Evolutionary conservation across 2,797 vertebrate genomes (phyloP).

Genomic region (Anguilla anguilla): DNA sequence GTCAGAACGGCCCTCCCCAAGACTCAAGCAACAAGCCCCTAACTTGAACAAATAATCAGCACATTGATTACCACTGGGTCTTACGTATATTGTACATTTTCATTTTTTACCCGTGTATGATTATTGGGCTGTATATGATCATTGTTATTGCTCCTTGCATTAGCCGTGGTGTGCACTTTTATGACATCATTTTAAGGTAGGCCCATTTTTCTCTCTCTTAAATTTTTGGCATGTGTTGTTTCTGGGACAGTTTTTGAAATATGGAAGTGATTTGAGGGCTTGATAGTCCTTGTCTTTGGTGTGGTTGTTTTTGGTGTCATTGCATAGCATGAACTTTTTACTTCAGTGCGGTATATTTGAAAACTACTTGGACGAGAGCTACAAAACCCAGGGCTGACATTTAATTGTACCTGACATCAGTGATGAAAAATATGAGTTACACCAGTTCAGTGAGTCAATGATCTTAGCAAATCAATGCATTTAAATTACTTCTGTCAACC

Average conservation of each 20-base stretch:
- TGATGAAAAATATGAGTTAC: neutral
- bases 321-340: neutral
- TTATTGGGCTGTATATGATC: neutral
- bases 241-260: neutral
- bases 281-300: neutral
- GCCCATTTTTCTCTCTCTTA: slow-evolving; percentile 9
- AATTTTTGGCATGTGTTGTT: neutral
- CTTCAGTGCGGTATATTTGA: neutral
- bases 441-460: neutral
- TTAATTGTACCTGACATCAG: neutral
- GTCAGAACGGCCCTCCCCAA: slow-evolving; percentile 20
- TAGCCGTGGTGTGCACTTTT: neutral
- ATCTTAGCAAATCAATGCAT: neutral
- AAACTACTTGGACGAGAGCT: neutral
- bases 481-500: neutral
- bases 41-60: slow-evolving; percentile 14
- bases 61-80: neutral
- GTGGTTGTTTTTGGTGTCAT: neutral
- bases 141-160: neutral
- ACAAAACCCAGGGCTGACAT: neutral
- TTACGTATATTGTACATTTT: neutral
- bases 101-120: neutral
- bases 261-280: neutral
- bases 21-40: neutral
- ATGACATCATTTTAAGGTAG: slow-evolving; percentile 3